Evolutionary conservation across 2,113 vertebrate species (phyloP).

Genomic region (Eptesicus fuscus): DNA sequence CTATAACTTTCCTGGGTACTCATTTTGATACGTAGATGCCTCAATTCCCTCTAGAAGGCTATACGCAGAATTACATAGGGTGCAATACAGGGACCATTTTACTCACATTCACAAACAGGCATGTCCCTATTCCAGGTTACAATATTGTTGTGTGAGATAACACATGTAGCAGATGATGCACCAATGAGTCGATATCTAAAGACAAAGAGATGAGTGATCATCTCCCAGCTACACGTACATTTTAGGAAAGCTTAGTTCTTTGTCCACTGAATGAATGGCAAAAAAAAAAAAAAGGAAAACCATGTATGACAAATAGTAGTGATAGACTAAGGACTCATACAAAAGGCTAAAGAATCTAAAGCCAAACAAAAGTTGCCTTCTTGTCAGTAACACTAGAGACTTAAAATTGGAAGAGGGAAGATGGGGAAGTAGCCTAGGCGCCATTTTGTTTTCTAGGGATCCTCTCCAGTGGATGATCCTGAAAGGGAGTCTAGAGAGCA

Average conservation of each 20-base stretch:
- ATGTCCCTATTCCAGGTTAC: slow-evolving; percentile 11
- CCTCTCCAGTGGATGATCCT: background rate
- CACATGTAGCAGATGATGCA: slow-evolving; percentile 14
- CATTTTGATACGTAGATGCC: background rate
- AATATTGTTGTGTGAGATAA: background rate
- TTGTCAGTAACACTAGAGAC: background rate
- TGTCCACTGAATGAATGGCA: background rate
- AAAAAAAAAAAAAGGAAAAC: background rate
- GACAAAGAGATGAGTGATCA: slow-evolving; percentile 31
- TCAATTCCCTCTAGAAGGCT: background rate
- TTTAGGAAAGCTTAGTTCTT: background rate
- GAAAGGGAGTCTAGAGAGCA: background rate
- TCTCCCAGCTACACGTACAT: background rate
- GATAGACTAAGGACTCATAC: background rate
- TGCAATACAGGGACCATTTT: background rate
- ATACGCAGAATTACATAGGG: background rate
- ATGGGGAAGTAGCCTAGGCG: background rate
- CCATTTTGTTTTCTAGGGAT: background rate
- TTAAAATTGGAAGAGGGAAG: background rate
- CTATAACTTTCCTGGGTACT: background rate
- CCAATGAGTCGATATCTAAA: slow-evolving; percentile 60
- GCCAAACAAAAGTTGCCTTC: background rate
- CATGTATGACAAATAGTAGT: background rate
- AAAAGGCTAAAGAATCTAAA: slow-evolving; percentile 3
- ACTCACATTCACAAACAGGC: slow-evolving; percentile 56